A percentile compares a stretch with the other conserved stretches of the same genome.
phyloP scores from a whole-genome alignment of 2,888 invertebrate species.

The Tenthredo amoena region DNA sequence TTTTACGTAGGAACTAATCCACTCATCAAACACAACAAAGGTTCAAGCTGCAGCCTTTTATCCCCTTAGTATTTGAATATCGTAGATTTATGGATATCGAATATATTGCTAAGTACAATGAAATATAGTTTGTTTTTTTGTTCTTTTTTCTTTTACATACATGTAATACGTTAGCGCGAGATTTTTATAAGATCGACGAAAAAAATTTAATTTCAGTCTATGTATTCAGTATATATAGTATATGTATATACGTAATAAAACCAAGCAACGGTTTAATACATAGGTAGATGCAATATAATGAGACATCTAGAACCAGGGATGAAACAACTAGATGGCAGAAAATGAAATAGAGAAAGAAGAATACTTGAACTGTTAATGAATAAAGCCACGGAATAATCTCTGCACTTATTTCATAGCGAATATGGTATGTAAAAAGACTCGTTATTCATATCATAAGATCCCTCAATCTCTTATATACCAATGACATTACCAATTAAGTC shows the following conservation, averaged over 20 bases:
- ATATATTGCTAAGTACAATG: slow-evolving; percentile 31
- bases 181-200: neutral
- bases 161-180: neutral
- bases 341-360: neutral
- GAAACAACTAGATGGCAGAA: neutral
- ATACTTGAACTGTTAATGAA: neutral
- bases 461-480: neutral
- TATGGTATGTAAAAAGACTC: neutral
- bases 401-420: neutral
- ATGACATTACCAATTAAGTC: slow-evolving; percentile 27
- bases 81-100: neutral
- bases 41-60: neutral
- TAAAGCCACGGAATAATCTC: neutral
- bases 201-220: neutral
- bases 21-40: neutral
- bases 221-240: too few species aligned
- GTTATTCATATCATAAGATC: neutral
- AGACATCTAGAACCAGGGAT: neutral
- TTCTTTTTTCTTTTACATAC: neutral
- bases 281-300: neutral
- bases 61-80: neutral
- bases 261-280: neutral
- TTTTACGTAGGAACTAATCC: slow-evolving; percentile 20
- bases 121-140: neutral
- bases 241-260: too few species aligned